Conservation (phyloP, 1,140 invertebrate genomes). For the Cydia pomonella region DNA sequence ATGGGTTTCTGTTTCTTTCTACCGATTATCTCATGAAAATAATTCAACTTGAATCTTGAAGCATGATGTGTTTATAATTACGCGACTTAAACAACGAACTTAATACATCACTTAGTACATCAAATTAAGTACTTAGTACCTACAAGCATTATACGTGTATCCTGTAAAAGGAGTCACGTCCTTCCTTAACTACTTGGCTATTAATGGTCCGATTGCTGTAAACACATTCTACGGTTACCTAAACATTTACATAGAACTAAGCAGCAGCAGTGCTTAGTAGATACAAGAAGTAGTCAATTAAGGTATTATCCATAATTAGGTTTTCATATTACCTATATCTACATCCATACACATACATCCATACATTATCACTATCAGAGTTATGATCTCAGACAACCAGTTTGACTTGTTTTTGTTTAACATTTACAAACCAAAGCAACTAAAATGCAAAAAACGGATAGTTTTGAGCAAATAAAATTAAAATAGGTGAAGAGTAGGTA, state of each 20-base stretch:
- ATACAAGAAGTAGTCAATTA: neutral
- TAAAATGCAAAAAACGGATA: neutral
- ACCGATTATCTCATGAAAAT: no score
- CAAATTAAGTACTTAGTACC: neutral
- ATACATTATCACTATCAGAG: neutral
- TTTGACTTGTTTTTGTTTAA: neutral
- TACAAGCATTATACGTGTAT: neutral
- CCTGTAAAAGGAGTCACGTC: neutral
- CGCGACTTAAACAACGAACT: neutral
- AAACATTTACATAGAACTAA: slow-evolving; percentile 14
- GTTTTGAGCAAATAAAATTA: no score
- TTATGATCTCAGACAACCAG: neutral
- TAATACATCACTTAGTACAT: neutral
- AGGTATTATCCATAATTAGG: neutral
- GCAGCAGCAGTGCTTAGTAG: neutral
- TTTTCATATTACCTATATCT: neutral
- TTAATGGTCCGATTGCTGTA: neutral
- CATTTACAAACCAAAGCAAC: neutral
- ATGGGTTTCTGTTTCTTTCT: no score
- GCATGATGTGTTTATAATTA: neutral
- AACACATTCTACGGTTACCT: neutral
- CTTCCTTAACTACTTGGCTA: neutral
- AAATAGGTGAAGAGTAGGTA: no score
- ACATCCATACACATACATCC: neutral
- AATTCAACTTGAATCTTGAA: no score